These are phyloP conservation scores for Anguilla japonica DNA, from an alignment of 2,113 vertebrate genomes.

Conservation along the genomic window DNA sequence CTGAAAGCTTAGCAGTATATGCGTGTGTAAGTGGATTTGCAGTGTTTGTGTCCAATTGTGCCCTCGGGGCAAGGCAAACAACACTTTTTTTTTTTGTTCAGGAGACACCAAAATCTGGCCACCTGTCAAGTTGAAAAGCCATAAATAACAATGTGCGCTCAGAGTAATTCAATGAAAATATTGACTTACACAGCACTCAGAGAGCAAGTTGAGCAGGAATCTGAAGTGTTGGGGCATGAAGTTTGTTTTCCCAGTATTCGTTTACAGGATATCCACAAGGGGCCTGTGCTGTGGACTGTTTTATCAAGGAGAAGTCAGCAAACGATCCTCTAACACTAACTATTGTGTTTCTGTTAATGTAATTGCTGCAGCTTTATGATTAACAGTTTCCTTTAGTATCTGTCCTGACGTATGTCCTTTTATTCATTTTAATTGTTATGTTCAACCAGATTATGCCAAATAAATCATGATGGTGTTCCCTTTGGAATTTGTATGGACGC, in stretches of 20 bases:
- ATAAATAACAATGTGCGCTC: constrained; percentile 52
- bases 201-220: constrained; percentile 37
- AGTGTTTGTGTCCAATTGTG: constrained; percentile 37
- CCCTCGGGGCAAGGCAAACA: constrained; percentile 40
- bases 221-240: constrained; percentile 25
- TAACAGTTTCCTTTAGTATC: too few relatives aligned
- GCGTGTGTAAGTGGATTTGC: constrained; percentile 49
- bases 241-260: constrained; percentile 31
- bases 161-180: constrained; percentile 50
- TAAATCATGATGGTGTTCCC: too few relatives aligned
- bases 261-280: constrained; percentile 3
- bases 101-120: constrained; percentile 42
- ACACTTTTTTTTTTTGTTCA: constrained; percentile 35
- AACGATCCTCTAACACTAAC: background rate
- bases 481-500: too few relatives aligned
- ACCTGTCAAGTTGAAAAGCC: constrained; percentile 55
- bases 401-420: too few relatives aligned
- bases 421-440: too few relatives aligned
- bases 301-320: background rate
- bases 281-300: background rate
- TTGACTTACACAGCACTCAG: constrained; percentile 45
- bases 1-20: constrained; percentile 42
- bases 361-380: background rate
- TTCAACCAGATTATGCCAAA: too few relatives aligned
- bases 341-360: background rate